These are phyloP conservation scores for Phenganax stokvisi DNA, from an alignment of 92 coral and sea anemone species.

Conservation along the genomic window DNA sequence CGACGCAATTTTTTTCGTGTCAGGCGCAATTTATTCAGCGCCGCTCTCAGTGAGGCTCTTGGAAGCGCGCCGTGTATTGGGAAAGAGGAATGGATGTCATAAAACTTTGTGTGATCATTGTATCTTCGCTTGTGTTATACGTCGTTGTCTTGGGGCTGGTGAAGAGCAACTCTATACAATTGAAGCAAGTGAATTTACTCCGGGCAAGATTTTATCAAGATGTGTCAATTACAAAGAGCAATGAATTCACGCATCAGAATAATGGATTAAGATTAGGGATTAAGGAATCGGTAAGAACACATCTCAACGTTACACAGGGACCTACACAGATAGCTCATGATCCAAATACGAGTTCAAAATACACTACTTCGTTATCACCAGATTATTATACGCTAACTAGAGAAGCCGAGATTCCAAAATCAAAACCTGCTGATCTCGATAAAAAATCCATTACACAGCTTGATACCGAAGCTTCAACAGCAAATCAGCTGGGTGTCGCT, in stretches of 20 bases:
- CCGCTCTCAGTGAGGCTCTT: background rate
- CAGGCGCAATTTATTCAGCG: background rate
- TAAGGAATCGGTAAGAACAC: background rate
- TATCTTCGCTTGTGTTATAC: conserved; percentile 6
- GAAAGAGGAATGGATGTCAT: conserved; percentile 15
- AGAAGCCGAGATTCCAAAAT: background rate
- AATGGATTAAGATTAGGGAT: too few relatives aligned
- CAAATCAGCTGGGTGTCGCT: conserved; percentile 20
- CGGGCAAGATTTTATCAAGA: background rate
- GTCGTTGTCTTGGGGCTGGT: conserved; percentile 17
- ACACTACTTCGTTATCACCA: conserved; percentile 15
- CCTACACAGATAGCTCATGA: background rate
- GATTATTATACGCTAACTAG: conserved; percentile 16
- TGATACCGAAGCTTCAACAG: conserved; percentile 9
- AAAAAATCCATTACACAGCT: conserved; percentile 23
- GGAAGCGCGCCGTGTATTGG: background rate
- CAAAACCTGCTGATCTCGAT: background rate
- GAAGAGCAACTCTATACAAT: background rate
- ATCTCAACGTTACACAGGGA: background rate
- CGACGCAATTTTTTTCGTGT: background rate
- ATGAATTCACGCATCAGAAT: background rate
- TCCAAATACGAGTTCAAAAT: background rate
- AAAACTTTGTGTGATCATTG: conserved; percentile 1
- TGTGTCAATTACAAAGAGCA: too few relatives aligned
- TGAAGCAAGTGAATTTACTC: background rate